Base-by-base conservation (phyloP, 1,140 invertebrate species). In the Contarinia nasturtii region DNA sequence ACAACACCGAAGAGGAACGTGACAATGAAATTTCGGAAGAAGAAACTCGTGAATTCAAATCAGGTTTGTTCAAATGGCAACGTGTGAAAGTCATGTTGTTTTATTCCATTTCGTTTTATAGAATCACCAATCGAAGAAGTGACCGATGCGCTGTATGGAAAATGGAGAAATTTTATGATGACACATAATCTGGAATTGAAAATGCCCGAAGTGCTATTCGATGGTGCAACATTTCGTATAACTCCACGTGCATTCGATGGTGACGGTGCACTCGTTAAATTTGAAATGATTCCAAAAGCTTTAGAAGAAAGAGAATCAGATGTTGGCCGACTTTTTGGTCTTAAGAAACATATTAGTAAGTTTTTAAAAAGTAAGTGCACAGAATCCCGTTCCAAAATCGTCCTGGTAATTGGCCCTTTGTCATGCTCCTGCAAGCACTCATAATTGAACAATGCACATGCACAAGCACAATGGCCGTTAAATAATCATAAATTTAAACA, bases 141-240 rank as follows among this genome's bases (percentile, higher is more conserved):
- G 3, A 77, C 79, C 3, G 71, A 74, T 49, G 73, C 77, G 0
- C 56, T 86, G 2, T 74, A 78, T 51, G 71, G 73, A 22, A 79
- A 77, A 57, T 71, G 74, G 0, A 64, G 80, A 0, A 75, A 77
- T 50, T 86, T 86, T 55, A 61, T 84, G 2, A 77, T 81, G 58
- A 82, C 79, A 0, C 76, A 83, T 49, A 77, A 86, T 55, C 69
- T 85, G 51, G 74, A 79, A 53, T 48, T 85, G 3, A 66, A 73
- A 17, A 53, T 86, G 18, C 83, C 83, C 0, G 70, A 80, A 45
- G 70, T 74, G 38, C 66, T 82, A 51, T 82, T 83, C 51, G 71
- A 80, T 37, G 79, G 79, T 7, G 72, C 76, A 1, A 74, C 70
- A 12, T 57, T 86, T 37, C 78, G 75, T 52, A 71, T 86, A 36